Evolutionary conservation across 92 coral and sea anemone species (phyloP).

Genomic region (Galaxea fascicularis): DNA sequence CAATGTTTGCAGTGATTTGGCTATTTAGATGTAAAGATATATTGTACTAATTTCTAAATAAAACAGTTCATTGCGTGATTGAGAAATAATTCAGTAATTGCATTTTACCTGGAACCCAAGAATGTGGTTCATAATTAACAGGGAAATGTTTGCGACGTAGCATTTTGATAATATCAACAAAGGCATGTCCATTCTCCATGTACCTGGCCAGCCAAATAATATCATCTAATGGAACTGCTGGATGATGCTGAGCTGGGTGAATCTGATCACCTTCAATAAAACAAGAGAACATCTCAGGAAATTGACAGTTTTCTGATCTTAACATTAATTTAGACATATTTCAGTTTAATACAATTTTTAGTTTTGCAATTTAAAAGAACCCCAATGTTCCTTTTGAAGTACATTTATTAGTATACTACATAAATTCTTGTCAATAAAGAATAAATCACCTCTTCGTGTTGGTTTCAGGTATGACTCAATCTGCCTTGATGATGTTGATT

Average conservation of each 20-base stretch:
- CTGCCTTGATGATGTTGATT: conserved; percentile 27
- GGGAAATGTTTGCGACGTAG: conserved; percentile 62
- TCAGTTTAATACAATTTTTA: too few relatives aligned
- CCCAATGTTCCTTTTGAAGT: conserved; percentile 3
- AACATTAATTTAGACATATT: not conserved
- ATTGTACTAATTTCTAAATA: not conserved
- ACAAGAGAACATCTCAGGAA: conserved; percentile 9
- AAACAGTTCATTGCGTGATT: not conserved
- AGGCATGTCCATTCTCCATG: conserved; percentile 42
- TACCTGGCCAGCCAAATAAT: conserved; percentile 40
- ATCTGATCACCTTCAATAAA: conserved; percentile 22
- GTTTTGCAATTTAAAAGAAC: not conserved
- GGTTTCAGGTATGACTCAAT: conserved; percentile 68
- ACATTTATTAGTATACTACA: conserved; percentile 8
- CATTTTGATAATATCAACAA: conserved; percentile 32
- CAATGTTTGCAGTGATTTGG: not conserved
- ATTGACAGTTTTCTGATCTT: not conserved
- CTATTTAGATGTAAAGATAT: not conserved
- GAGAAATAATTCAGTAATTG: not conserved
- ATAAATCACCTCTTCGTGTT: conserved; percentile 37
- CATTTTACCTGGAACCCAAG: conserved; percentile 62
- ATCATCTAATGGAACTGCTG: conserved; percentile 54
- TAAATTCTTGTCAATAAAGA: not conserved
- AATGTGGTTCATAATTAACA: conserved; percentile 60
- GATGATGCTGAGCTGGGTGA: conserved; percentile 41